Base-by-base conservation (phyloP, 1,140 invertebrate species). In the Leptonema lineaticorne region DNA sequence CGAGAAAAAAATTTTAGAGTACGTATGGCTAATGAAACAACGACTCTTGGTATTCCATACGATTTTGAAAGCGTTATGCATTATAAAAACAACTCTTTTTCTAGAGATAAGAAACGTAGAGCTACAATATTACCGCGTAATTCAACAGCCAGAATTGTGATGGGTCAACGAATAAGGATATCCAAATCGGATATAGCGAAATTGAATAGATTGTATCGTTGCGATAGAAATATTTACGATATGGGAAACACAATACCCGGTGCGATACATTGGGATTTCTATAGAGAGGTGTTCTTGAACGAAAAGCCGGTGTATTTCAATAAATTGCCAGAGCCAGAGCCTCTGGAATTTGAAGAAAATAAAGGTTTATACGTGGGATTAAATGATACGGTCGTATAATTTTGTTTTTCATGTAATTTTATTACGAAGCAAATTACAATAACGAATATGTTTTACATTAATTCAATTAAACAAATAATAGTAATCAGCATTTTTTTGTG, bases 1-100 rank as follows among this genome's bases (percentile, higher is more conserved):
- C 41, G 72, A n/a, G 69, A 73, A 50, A 73, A 73, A 58, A 73
- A 73, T 24, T 73, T 73, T 58, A 67, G 58, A 67, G 69, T 67
- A 11, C 62, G 67, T 6, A 65, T 59, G 63, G 63, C 69, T 11
- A 73, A 70, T 48, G 69, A 73, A 37, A 69, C 72, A 0, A 70
- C 72, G 2, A 73, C 72, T 14, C 46, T 73, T 22, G 82, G 84
- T 0, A 77, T 85, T 57, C 75, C 77, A 20, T 91, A 91, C 71
- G 89, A 91, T 77, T 91, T 90, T 71, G 77, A 80, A 6, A 89
- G 87, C 73, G 82, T 91, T 6, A 90, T 91, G 89, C 90, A 91
- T 74, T 91, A 91, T 73, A 86, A 85, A 24, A 73, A 73, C 67
- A 73, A 73, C 48, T 73, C 72, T 1, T 73, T 73, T 27, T 73